These are phyloP conservation scores for Pantherophis guttatus DNA, from an alignment of 2,113 vertebrate genomes.

Conservation along the genomic window DNA sequence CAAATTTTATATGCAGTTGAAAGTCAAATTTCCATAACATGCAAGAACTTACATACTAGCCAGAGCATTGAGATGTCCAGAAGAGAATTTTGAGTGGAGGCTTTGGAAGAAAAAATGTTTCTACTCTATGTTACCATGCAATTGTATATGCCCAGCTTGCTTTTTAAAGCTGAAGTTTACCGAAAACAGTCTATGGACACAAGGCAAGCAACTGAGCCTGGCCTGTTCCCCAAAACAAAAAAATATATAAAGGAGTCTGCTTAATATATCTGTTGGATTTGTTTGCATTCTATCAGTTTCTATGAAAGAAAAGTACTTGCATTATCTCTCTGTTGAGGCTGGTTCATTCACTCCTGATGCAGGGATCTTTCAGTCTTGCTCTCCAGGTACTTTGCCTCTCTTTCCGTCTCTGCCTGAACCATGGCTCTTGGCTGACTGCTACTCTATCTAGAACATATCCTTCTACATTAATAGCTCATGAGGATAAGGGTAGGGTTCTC, in stretches of 20 bases:
- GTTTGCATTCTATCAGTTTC: neutral
- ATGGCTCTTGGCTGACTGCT: neutral
- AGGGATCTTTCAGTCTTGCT: neutral
- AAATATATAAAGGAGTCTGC: neutral
- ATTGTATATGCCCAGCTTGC: neutral
- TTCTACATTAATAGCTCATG: neutral
- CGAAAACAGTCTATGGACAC: neutral
- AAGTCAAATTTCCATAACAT: neutral
- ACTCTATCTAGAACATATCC: neutral
- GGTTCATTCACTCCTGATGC: neutral
- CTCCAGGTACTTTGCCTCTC: neutral
- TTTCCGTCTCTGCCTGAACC: neutral
- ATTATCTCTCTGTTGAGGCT: neutral
- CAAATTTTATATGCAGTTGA: neutral
- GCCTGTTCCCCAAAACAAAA: neutral
- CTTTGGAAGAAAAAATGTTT: neutral
- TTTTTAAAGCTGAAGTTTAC: neutral
- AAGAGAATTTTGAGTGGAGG: neutral
- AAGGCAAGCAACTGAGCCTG: neutral
- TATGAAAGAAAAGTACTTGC: neutral
- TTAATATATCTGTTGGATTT: neutral
- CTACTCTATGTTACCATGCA: neutral
- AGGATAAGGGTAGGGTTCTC: neutral
- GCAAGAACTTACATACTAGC: neutral
- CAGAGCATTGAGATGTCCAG: neutral